These are phyloP conservation scores for Microtus pennsylvanicus DNA, from an alignment of 2,113 vertebrate genomes.

Conservation along the genomic window DNA sequence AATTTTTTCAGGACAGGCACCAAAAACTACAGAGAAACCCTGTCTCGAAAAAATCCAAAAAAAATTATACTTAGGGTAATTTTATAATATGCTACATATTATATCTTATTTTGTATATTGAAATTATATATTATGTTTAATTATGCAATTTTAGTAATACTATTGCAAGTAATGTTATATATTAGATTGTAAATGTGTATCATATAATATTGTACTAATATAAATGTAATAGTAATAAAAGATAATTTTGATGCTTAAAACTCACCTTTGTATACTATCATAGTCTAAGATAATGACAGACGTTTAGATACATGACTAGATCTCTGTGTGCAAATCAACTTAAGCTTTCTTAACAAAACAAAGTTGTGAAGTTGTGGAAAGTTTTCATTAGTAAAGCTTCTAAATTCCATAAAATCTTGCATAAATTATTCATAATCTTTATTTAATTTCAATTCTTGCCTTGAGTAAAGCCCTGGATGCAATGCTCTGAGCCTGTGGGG, in stretches of 20 bases:
- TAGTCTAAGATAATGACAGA: constrained; percentile 15
- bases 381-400: not conserved
- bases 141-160: no score
- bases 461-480: not conserved
- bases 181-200: no score
- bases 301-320: not conserved
- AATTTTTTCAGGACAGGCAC: not conserved
- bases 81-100: not conserved
- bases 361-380: constrained; percentile 36
- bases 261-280: not conserved
- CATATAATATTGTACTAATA: not conserved
- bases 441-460: not conserved
- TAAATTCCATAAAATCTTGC: constrained; percentile 28
- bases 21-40: no score
- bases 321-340: not conserved
- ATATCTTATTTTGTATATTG: not conserved
- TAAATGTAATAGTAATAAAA: not conserved
- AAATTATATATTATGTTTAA: no score
- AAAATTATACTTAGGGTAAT: not conserved
- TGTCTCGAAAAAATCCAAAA: no score
- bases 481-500: not conserved
- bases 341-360: constrained; percentile 49
- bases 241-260: constrained; percentile 24
- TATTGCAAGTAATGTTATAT: no score
- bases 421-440: constrained; percentile 32